A percentile compares a stretch with the other conserved stretches of the same genome.
phyloP scores from a whole-genome alignment of 1,140 invertebrate species.

The Pogonomyrmex barbatus region DNA sequence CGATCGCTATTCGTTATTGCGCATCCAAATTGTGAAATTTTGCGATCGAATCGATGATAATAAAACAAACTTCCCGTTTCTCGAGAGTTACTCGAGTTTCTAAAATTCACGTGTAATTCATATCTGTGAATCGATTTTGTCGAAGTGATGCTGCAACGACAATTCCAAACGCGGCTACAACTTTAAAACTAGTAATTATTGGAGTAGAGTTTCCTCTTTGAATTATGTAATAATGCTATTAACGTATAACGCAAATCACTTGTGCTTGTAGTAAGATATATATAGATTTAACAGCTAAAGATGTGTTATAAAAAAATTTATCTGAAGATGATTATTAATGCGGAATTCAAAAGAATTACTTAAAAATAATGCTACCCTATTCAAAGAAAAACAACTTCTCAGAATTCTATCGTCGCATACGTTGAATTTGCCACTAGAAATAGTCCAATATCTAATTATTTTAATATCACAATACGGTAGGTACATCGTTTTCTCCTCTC shows the following conservation, averaged over 20 bases:
- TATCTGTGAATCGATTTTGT: slow-evolving; percentile 4
- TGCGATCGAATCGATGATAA: background rate
- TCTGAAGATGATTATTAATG: background rate
- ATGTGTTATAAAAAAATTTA: background rate
- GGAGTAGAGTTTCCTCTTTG: background rate
- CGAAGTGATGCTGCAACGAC: background rate
- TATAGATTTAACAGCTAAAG: background rate
- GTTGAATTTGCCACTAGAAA: background rate
- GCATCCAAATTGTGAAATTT: background rate
- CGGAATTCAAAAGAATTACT: background rate
- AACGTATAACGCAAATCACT: background rate
- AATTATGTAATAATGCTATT: background rate
- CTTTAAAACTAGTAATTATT: background rate
- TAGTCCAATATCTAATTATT: background rate
- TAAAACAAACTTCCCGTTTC: background rate
- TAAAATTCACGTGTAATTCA: background rate
- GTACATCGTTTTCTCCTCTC: background rate
- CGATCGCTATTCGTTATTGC: slow-evolving; percentile 17
- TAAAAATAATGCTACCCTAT: background rate
- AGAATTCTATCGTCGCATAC: background rate
- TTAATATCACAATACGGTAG: background rate
- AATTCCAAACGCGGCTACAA: background rate
- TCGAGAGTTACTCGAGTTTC: background rate
- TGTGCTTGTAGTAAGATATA: background rate
- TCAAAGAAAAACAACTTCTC: background rate